phyloP scores from a whole-genome alignment of 2,888 invertebrate genomes.

The Lypha dubia region DNA sequence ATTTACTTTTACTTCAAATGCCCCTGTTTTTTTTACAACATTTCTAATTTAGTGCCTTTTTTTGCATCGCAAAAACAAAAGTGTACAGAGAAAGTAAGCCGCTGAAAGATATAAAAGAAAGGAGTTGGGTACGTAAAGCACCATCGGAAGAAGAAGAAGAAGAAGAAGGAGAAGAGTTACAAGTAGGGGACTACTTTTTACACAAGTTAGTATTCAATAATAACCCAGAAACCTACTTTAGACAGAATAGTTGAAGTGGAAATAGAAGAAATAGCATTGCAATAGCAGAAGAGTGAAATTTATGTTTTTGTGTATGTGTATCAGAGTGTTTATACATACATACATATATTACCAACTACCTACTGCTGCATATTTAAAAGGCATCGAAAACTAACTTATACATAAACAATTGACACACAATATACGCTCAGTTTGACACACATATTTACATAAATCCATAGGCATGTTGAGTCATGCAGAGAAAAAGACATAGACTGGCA shows the following conservation, averaged over 20 bases:
- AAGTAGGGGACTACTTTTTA: slow-evolving; percentile 53
- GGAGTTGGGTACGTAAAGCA: background rate
- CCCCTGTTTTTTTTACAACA: slow-evolving; percentile 2
- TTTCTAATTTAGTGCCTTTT: background rate
- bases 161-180: background rate
- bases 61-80: background rate
- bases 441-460: slow-evolving; percentile 8
- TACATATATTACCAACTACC: no score
- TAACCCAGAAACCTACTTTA: slow-evolving; percentile 70
- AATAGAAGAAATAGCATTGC: slow-evolving; percentile 39
- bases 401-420: slow-evolving; percentile 52
- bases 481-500: slow-evolving; percentile 30
- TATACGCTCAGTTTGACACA: slow-evolving; percentile 20
- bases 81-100: background rate
- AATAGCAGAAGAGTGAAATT: slow-evolving; percentile 22
- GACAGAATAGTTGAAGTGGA: slow-evolving; percentile 49
- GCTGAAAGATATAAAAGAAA: background rate
- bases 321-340: slow-evolving; percentile 17
- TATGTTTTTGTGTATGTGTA: slow-evolving; percentile 18
- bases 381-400: slow-evolving; percentile 39
- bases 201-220: slow-evolving; percentile 54
- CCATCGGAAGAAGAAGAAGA: no score
- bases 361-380: slow-evolving; percentile 31
- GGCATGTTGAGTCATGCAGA: slow-evolving; percentile 21
- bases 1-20: slow-evolving; percentile 56